Evolutionary conservation across 2,888 invertebrate species (phyloP), one percentile per base, ranked within the genome.

Genomic region (Ptilodon capucinus): DNA sequence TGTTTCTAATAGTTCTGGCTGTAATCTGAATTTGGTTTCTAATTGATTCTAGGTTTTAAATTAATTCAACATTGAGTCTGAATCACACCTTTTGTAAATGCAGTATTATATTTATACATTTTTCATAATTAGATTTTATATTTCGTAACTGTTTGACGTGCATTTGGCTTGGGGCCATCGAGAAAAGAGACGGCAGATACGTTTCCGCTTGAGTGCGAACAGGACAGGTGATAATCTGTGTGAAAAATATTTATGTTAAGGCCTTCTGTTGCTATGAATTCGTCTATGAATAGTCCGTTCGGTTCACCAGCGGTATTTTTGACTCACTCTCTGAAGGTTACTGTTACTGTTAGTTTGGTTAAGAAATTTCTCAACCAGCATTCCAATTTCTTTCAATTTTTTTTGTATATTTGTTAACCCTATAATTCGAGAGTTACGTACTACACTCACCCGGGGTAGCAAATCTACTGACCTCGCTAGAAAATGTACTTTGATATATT

Each of bases 211-310:
- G 76, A 77, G 89, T 83, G 79, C 61, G 82, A 90, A 68, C 59
- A 79, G 73, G 85, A 86, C 82, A 85, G 82, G 82, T 84, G 77
- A 87, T 83, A 83, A 81, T 83, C 81, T 79, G 84, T 85, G 86
- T 83, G 88, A 89, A 90, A 90, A 90, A 89, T 89, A 90, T 90
- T 88, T 87, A 86, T 88, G 87, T 78, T 89, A 87, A 88, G 88
- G 86, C 84, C 87, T 84, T 79, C 78, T 75, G 81, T 83, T 68
- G 68, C 81, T 81, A 81, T 79, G 83, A 79, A 79, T 81, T 74
- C 70, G 64, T 71, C 85, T 89, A 86, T 82, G 81, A 85, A 84
- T 89, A 83, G 81, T 75, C 64, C 70, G 48, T 73, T 68, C 63
- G 70, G 83, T 84, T 79, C 70, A 77, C 68, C 57, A 71, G 62